phyloP scores from a whole-genome alignment of 2,888 invertebrate genomes.

The Darwinula stevensoni region DNA sequence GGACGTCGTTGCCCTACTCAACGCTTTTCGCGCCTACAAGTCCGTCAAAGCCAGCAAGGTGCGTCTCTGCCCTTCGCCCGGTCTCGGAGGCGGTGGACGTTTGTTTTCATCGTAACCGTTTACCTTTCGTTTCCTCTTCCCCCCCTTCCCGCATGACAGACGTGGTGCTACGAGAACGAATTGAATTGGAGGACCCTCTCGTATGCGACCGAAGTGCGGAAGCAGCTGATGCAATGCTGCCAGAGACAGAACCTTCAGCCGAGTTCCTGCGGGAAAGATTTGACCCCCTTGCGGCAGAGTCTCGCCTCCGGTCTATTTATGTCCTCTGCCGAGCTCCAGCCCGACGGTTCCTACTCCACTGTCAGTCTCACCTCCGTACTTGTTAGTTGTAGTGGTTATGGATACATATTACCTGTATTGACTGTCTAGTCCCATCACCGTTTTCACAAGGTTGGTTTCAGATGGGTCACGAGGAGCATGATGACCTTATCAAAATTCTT shows the following conservation, averaged over 20 bases:
- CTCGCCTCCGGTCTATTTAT: constrained; percentile 49
- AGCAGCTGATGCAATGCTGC: constrained; percentile 43
- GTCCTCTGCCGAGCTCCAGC: constrained; percentile 52
- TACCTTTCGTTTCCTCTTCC: constrained; percentile 8
- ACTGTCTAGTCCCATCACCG: too few species aligned
- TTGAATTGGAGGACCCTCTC: constrained; percentile 49
- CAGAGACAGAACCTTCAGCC: constrained; percentile 26
- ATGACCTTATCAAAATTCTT: too few species aligned
- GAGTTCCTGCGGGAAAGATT: constrained; percentile 27
- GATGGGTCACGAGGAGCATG: too few species aligned
- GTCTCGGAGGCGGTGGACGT: too few species aligned
- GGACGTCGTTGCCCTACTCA: constrained; percentile 69
- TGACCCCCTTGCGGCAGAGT: constrained; percentile 30
- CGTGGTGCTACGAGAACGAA: constrained; percentile 71
- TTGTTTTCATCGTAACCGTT: constrained; percentile 12
- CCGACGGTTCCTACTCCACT: constrained; percentile 35
- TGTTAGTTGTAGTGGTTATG: too few species aligned
- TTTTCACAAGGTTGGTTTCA: too few species aligned
- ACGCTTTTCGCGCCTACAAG: constrained; percentile 49
- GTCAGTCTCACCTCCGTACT: too few species aligned
- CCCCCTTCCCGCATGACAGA: too few species aligned
- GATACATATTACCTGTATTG: too few species aligned
- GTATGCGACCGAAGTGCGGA: constrained; percentile 46
- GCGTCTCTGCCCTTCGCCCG: too few species aligned
- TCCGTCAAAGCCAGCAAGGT: constrained; percentile 28